phyloP scores from a whole-genome alignment of 2,797 vertebrate species.

The Danio choprae region DNA sequence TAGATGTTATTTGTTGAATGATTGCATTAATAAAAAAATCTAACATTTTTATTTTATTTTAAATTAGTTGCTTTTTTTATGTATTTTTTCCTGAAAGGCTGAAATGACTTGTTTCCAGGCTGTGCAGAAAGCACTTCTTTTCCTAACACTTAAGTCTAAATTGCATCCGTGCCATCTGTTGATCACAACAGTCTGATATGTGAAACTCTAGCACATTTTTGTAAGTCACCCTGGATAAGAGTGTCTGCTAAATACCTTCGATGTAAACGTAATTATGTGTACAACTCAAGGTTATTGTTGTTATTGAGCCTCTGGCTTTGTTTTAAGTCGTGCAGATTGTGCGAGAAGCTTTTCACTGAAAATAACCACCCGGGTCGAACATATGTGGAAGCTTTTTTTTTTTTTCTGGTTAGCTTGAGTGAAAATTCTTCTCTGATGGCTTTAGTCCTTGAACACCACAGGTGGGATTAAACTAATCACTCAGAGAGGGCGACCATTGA shows the following conservation, averaged over 20 bases:
- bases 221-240: constrained; percentile 17
- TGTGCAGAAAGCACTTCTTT: constrained; percentile 18
- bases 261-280: constrained; percentile 34
- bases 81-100: too few relatives aligned
- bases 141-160: constrained; percentile 17
- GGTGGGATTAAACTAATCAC: constrained; percentile 50
- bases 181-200: constrained; percentile 12
- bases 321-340: constrained; percentile 34
- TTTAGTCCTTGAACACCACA: constrained; percentile 50
- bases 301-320: constrained; percentile 31
- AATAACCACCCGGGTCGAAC: constrained; percentile 33
- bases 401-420: constrained; percentile 21
- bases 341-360: constrained; percentile 27
- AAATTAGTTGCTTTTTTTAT: too few relatives aligned
- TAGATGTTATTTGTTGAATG: too few relatives aligned
- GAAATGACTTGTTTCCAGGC: neutral
- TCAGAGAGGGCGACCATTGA: constrained; percentile 35
- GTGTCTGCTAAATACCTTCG: constrained; percentile 16
- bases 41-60: too few relatives aligned
- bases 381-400: constrained; percentile 29
- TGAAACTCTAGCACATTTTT: constrained; percentile 22
- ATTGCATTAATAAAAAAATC: too few relatives aligned
- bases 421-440: constrained; percentile 46
- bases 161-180: constrained; percentile 32
- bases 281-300: constrained; percentile 36